Base-by-base conservation (phyloP, 2,797 vertebrate genomes). In the Tragelaphus eurycerus region DNA sequence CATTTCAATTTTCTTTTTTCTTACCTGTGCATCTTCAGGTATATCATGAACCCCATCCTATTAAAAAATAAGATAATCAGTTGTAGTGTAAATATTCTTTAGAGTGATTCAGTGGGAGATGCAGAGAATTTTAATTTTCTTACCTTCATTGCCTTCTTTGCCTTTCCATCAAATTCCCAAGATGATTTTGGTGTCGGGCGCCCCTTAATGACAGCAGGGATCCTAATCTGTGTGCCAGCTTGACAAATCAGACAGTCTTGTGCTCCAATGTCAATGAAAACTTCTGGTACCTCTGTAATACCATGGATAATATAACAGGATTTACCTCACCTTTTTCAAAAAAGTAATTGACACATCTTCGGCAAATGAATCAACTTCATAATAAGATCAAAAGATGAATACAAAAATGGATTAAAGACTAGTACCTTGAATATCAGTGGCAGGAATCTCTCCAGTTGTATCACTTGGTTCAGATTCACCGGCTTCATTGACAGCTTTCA, bases 401-500 rank as follows among this genome's bases (percentile, higher is more conserved):
- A 83, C 0, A 4, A 21, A 89, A 86, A 95, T 46, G 31, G 90
- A 43, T 82, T 96, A 79, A 71, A 34, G 91, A 98, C 43, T 84
- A 98, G 96, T 99, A 99, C 99, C 99, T 98, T 99, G 99, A 98
- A 99, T 97, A 84, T 99, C 99, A 93, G 99, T 99, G 79, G 99
- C 93, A 90, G 99, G 98, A 98, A 99, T 99, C 94, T 99, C 99
- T 76, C 98, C 98, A 90, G 99, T 99, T 89, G 99, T 98, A 62
- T 99, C 99, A 98, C 99, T 99, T 97, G 99, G 99, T 96, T 99
- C 99, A 6, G 99, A 99, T 98, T 99, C 99, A 55, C 99, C 99
- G 27, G 99, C 99, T 98, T 99, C 99, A 85, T 99, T 99, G 98
- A 99, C 99, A 19, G 99, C 99, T 83, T 99, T 99, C 90, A 99